Evolutionary conservation across 2,797 vertebrate genomes (phyloP), one percentile per base, ranked within the genome.

Genomic region (Premnoplex brunnescens): DNA sequence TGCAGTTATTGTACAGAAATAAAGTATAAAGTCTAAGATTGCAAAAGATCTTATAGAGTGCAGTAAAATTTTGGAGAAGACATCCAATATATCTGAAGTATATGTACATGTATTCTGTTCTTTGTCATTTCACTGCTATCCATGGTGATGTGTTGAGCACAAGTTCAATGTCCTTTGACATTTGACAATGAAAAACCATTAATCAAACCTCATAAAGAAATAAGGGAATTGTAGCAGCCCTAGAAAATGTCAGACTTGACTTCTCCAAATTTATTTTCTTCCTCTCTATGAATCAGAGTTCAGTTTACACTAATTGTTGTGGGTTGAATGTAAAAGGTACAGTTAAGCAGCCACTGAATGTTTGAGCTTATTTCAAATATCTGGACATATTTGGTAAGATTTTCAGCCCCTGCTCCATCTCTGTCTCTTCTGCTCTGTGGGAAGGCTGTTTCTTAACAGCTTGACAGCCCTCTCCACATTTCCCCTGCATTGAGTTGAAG

Each of bases 361-460:
- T 94, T 91, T 88, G 88, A 93, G 91, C 24, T 93, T 91, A 88
- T 94, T 95, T 96, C 85, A 88, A 96, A 86, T 93, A 76, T 89
- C 93, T 96, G 89, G 87, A 96, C 94, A 92, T 96, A 96, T 95
- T 96, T 94, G 93, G 96, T 96, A 96, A 89, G 84, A 93, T 94
- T 93, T 96, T 85, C 85, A 96, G 87, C 81, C 91, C 34, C 82
- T 92, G 82, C 62, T 96, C 69, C 89, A 83, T 96, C 82, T 92
- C 79, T 92, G 95, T 95, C 95, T 96, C 95, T 94, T 89, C 89
- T 93, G 79, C 95, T 96, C 96, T 91, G 93, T 92, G 93, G 95
- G 95, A 96, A 96, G 85, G 92, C 95, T 96, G 79, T 78, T 95
- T 94, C 91, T 92, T 89, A 95, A 67, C 91, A 97, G 96, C 80